Evolutionary conservation across 2,113 vertebrate genomes (phyloP).

Genomic region (Seriola aureovittata): DNA sequence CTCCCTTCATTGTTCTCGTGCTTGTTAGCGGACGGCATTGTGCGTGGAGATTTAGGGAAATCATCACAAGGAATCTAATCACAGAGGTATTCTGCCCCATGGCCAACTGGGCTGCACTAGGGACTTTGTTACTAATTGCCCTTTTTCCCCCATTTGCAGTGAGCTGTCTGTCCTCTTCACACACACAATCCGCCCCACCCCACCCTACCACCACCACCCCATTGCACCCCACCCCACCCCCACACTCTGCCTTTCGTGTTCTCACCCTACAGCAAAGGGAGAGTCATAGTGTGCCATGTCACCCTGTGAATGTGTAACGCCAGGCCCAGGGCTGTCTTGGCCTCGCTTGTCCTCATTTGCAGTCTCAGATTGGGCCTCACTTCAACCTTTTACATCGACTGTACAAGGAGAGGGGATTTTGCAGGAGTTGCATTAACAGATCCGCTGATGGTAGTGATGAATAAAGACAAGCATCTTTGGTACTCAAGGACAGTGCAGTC

Average conservation of each 20-base stretch:
- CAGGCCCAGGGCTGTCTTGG: constrained; percentile 72
- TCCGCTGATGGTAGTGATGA: constrained; percentile 51
- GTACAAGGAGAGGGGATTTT: constrained; percentile 46
- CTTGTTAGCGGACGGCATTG: constrained; percentile 49
- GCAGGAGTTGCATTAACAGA: constrained; percentile 54
- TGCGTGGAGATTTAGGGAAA: constrained; percentile 65
- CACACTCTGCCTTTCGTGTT: constrained; percentile 62
- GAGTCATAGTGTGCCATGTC: constrained; percentile 81
- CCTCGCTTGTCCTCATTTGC: constrained; percentile 77
- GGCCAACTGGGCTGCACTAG: constrained; percentile 74
- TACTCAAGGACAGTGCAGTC: constrained; percentile 45
- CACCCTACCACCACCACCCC: background rate
- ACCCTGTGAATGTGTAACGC: constrained; percentile 79
- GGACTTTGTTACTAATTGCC: constrained; percentile 78
- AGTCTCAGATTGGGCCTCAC: constrained; percentile 70
- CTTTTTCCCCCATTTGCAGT: constrained; percentile 67
- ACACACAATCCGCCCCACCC: constrained; percentile 37
- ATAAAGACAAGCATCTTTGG: constrained; percentile 58
- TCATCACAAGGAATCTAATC: constrained; percentile 78
- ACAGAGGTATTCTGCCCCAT: constrained; percentile 65
- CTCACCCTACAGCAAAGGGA: constrained; percentile 70
- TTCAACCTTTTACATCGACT: constrained; percentile 71
- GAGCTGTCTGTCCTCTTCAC: constrained; percentile 69
- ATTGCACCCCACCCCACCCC: constrained; percentile 4
- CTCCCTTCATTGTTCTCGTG: constrained; percentile 52